phyloP scores from a whole-genome alignment of 2,113 vertebrate species.

The Ciconia boyciana region DNA sequence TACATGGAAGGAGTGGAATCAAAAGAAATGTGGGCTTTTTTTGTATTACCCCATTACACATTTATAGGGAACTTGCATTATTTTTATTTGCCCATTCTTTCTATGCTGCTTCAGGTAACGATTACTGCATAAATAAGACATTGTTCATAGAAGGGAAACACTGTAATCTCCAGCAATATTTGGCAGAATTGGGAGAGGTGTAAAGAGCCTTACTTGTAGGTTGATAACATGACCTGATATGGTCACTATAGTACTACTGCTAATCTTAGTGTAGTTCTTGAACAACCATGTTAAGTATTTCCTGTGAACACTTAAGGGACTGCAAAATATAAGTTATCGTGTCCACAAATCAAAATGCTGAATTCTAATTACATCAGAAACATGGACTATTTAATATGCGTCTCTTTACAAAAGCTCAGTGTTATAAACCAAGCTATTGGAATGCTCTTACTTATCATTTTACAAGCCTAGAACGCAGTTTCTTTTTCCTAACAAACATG shows the following conservation, averaged over 20 bases:
- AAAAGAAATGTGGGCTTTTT: background rate
- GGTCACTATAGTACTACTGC: background rate
- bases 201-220: background rate
- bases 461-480: background rate
- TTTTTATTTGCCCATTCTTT: background rate
- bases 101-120: background rate
- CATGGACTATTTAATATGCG: background rate
- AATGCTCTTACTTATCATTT: background rate
- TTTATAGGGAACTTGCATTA: background rate
- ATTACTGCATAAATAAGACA: background rate
- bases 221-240: background rate
- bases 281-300: background rate
- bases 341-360: background rate
- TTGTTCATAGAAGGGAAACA: background rate
- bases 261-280: background rate
- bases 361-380: background rate
- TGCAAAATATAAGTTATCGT: background rate
- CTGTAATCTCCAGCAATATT: background rate
- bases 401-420: background rate
- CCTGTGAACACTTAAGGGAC: background rate
- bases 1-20: background rate
- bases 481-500: background rate
- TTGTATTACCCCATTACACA: background rate
- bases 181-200: background rate
- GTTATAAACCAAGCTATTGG: background rate